Base-by-base conservation (phyloP, 2,797 vertebrate genomes). In the Sebastes trivittatus region DNA sequence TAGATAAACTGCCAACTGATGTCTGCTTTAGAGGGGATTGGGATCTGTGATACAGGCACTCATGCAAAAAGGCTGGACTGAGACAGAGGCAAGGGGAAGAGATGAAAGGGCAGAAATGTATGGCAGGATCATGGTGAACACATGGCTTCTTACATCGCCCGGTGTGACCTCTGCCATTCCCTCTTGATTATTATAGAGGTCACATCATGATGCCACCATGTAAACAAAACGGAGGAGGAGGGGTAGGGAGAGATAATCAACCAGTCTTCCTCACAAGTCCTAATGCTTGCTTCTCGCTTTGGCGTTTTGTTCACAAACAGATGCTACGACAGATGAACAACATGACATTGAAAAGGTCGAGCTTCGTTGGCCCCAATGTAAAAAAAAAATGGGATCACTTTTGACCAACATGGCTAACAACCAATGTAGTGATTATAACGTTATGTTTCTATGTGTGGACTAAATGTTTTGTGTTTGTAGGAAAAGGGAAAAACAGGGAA, bases 1-100 rank as follows among this genome's bases (percentile, higher is more conserved):
- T 87, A 88, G 87, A 94, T 92, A 90, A 90, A 92, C 89, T 93
- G 90, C 91, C 89, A 87, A 87, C 81, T 87, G 87, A 90, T 91
- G 92, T 89, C 89, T 92, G 89, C 87, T 91, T 92, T 87, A 54
- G 83, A 91, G 70, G 59, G 60, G 59, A 60, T 64, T 14, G 36
- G 64, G 77, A 85, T 86, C 80, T 89, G 83, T 77, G 81, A 84
- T 87, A 73, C 73, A 74, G 61, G 72, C 84, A 82, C 77, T 83
- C 75, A 58, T 75, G 81, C 84, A 88, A 89, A 83, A 83, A 83
- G 68, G 81, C 61, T 61, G 22, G 56, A 76, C 65, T 71, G 70
- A 81, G 65, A 84, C 69, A 75, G 52, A 72, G 75, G 72, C 70
- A 59, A 79, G 80, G 16, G 16, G 38, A 62, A 59, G 32, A 74